phyloP scores from a whole-genome alignment of 1,140 invertebrate species.

The Trichogramma pretiosum region DNA sequence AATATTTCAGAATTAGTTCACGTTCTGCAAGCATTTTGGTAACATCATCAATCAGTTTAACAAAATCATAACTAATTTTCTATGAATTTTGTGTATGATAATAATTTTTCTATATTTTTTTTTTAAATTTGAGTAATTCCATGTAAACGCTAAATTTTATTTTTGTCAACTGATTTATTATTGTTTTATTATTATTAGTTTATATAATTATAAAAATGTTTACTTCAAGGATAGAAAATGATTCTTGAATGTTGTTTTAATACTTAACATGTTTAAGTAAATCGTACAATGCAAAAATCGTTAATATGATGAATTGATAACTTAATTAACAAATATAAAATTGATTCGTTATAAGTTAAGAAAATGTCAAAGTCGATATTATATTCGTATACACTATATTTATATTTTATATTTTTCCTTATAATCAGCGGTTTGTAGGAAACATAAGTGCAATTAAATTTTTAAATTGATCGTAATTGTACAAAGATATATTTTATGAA shows the following conservation, averaged over 20 bases:
- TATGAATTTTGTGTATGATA: no score
- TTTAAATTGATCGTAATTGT: slow-evolving; percentile 12
- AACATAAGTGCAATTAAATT: slow-evolving; percentile 17
- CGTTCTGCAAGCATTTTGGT: no score
- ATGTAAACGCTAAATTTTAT: no score
- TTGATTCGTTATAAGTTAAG: slow-evolving; percentile 9
- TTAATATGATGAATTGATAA: slow-evolving; percentile 8
- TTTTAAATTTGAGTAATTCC: no score
- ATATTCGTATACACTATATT: slow-evolving; percentile 1
- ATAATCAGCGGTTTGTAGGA: slow-evolving; percentile 14
- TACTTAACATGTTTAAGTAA: background rate
- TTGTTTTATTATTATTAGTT: no score
- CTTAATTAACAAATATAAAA: slow-evolving; percentile 6
- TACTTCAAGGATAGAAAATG: no score
- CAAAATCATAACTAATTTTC: no score
- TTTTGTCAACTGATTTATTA: no score
- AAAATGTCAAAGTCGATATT: slow-evolving; percentile 2
- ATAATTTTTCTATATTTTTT: no score
- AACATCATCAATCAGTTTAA: no score
- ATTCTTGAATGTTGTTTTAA: background rate
- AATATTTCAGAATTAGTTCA: no score
- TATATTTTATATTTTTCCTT: slow-evolving; percentile 8
- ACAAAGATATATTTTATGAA: slow-evolving; percentile 17
- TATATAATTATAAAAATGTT: slow-evolving; percentile 9
- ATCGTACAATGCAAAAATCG: background rate